Base-by-base conservation (phyloP, 2,888 invertebrate genomes). In the Rugalucina vietnamica region DNA sequence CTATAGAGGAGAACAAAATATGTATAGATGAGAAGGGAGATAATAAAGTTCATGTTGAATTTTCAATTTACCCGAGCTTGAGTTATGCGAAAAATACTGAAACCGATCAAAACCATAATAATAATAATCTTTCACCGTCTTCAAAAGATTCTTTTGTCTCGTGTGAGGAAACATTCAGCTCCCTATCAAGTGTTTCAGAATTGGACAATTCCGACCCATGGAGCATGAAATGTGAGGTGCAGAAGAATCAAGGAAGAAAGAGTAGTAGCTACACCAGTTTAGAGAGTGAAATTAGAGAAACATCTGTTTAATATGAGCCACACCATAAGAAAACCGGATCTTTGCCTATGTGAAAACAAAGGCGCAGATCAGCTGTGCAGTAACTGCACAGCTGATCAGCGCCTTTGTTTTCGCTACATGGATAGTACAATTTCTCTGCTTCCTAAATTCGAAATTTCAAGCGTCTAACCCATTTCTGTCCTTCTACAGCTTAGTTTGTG, bases 1-100 rank as follows among this genome's bases (percentile, higher is more conserved):
- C 70, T 27, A 43, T 72, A 43, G 29, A 75, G 71, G 85, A 85
- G 32, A 60, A 83, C 12, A 78, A 82, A 36, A 81, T 79, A 32
- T 83, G 83, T 29, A 54, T 87, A 14, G 81, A 87, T 24, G 87
- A 83, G 50, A 77, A 81, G 24, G 87, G 85, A 8, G 85, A 87
- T 57, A 75, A 85, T 49, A 24, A 37, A 34, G 37, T 34, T 32
- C 70, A 49, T 75, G 76, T 57, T 21, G 76, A 76, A 34, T 76
- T 71, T 69, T 85, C 85, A 14, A 79, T 85, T 3, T 87, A 87
- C 65, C 87, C 87, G n/a, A 70, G 72, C 65, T 54, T 87, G 32
- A 73, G 71, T 37, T 87, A 87, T 78, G 81, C 81, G 32, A 49
- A 76, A 27, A 79, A 76, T 37, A 36, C 69, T 65, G 79, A 83